A percentile compares a stretch with the other conserved stretches of the same genome.
Conservation (phyloP, 2,888 invertebrate species). For the Celastrina argiolus region DNA sequence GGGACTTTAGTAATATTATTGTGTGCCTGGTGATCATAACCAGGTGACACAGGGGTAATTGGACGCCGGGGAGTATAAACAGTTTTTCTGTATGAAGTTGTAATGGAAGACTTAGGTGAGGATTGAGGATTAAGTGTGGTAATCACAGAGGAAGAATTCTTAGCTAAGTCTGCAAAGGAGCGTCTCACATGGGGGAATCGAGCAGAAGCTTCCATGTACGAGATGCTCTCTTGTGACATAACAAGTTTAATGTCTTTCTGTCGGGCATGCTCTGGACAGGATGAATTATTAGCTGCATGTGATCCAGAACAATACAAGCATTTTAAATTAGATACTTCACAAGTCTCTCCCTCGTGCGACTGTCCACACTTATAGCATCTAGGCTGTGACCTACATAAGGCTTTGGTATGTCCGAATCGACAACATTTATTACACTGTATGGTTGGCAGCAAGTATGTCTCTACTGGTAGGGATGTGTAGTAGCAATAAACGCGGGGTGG, state of each 20-base stretch:
- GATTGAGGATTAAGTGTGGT: too few relatives aligned
- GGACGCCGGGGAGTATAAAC: too few relatives aligned
- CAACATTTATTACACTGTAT: background rate
- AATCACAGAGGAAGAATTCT: background rate
- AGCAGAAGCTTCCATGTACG: too few relatives aligned
- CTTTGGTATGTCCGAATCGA: background rate
- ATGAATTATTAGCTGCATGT: background rate
- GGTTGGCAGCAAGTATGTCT: background rate
- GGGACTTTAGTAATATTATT: too few relatives aligned
- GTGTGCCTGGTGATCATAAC: too few relatives aligned
- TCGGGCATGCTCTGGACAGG: background rate
- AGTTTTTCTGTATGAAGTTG: background rate
- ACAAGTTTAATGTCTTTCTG: background rate
- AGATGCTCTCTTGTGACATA: too few relatives aligned
- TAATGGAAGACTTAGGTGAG: background rate
- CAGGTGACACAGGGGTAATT: too few relatives aligned
- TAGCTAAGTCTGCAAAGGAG: too few relatives aligned
- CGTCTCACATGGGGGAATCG: too few relatives aligned
- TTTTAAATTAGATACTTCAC: background rate
- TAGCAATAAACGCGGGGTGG: background rate
- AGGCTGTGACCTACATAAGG: background rate
- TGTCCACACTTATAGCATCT: too few relatives aligned
- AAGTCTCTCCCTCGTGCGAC: background rate
- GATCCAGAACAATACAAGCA: background rate
- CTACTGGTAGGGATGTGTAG: background rate